Percentiles rank a stretch among this genome's conserved stretches.
Evolutionary conservation across 2,113 vertebrate genomes (phyloP).

Genomic region (Rhinichthys klamathensis): DNA sequence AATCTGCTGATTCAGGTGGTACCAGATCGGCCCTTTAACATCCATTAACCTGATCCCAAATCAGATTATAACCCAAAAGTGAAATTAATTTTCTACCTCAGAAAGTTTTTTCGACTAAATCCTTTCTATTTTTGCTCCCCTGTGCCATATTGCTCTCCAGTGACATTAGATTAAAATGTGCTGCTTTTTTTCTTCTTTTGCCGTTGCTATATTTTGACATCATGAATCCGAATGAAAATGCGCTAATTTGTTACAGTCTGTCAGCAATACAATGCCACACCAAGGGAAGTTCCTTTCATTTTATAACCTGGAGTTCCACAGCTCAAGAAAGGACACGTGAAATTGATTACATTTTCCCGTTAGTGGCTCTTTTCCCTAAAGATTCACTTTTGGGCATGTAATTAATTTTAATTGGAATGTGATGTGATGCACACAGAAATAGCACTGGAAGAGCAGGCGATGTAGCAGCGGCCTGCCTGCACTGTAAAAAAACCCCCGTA

Average conservation of each 20-base stretch:
- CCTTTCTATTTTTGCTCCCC: not conserved
- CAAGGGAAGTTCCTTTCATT: not conserved
- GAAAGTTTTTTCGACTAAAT: not conserved
- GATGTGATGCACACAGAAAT: constrained; percentile 50
- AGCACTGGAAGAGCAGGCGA: not conserved
- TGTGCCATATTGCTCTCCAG: not conserved
- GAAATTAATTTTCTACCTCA: not conserved
- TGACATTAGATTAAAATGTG: not conserved
- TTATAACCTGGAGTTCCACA: constrained; percentile 10
- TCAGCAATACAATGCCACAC: not conserved
- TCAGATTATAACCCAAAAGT: not conserved
- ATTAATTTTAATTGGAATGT: constrained; percentile 64
- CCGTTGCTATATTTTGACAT: not conserved
- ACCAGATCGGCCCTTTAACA: not conserved
- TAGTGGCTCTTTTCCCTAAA: constrained; percentile 23
- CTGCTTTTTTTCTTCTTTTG: not conserved
- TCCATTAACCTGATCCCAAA: not conserved
- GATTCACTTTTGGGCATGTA: constrained; percentile 51
- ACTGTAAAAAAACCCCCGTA: too few species aligned
- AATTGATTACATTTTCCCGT: constrained; percentile 39
- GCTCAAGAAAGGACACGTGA: constrained; percentile 11
- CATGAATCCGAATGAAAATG: constrained; percentile 18
- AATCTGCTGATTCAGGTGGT: not conserved
- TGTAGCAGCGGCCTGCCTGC: constrained; percentile 19
- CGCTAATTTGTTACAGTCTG: constrained; percentile 13